These are phyloP conservation scores for Schizopygopsis malacanthus DNA, from an alignment of 2,797 vertebrate genomes.

Conservation along the genomic window DNA sequence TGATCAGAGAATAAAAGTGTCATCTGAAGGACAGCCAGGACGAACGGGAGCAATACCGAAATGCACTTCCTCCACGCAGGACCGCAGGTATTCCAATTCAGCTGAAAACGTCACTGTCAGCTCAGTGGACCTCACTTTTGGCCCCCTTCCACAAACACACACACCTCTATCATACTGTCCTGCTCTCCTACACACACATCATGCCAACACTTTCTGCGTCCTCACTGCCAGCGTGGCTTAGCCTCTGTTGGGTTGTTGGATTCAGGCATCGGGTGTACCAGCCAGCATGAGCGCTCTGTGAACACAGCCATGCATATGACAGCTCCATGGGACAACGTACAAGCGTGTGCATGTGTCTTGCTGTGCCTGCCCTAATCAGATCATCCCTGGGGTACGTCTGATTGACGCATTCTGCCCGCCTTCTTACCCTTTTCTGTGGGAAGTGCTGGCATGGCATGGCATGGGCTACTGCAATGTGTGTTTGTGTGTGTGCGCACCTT, in stretches of 20 bases:
- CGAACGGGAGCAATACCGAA: background rate
- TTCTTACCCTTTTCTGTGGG: constrained; percentile 28
- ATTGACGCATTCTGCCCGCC: constrained; percentile 47
- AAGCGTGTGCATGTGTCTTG: constrained; percentile 53
- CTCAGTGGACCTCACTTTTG: background rate
- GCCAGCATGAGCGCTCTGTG: constrained; percentile 48
- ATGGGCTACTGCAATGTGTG: constrained; percentile 6
- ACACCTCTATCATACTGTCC: constrained; percentile 18
- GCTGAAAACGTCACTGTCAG: constrained; percentile 26
- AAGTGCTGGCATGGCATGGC: constrained; percentile 40
- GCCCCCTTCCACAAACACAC: constrained; percentile 6
- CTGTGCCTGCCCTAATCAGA: constrained; percentile 57
- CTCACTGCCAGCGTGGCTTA: constrained; percentile 41
- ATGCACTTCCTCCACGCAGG: background rate
- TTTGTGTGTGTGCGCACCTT: constrained; percentile 6
- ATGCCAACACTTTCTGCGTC: constrained; percentile 22
- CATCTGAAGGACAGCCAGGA: constrained; percentile 30
- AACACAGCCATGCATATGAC: constrained; percentile 60
- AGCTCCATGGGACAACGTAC: constrained; percentile 60
- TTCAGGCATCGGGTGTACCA: constrained; percentile 39
- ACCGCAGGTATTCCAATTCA: constrained; percentile 19
- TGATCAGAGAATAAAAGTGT: background rate
- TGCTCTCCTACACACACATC: constrained; percentile 18
- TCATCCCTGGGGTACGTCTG: constrained; percentile 53
- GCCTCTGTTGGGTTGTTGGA: constrained; percentile 54